Percentiles rank a stretch among this genome's conserved stretches.
Conservation (phyloP, 1,140 invertebrate species). For the Sweltsa coloradensis region DNA sequence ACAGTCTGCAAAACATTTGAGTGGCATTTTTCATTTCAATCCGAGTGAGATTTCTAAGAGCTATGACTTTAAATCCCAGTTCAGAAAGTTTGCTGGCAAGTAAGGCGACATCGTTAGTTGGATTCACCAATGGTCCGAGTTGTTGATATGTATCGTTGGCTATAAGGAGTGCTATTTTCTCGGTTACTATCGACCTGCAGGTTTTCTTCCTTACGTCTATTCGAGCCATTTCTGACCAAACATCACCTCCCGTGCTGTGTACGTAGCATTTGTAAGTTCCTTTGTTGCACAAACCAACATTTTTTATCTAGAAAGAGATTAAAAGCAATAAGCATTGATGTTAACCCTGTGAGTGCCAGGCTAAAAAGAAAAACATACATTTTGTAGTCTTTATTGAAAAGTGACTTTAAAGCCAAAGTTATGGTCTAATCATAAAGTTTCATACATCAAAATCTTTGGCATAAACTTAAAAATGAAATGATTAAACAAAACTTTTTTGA, state of each 20-base stretch:
- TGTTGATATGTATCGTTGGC: conserved; percentile 26
- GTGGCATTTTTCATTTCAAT: conserved; percentile 28
- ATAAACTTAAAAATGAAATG: too few species aligned
- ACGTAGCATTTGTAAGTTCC: conserved; percentile 7
- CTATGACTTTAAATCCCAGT: conserved; percentile 29
- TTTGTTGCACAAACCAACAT: too few species aligned
- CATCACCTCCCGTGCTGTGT: conserved; percentile 4
- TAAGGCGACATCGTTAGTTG: conserved; percentile 26
- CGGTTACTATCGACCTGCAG: conserved; percentile 25
- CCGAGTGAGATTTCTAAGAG: conserved; percentile 23
- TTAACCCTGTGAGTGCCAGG: too few species aligned
- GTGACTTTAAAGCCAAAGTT: too few species aligned
- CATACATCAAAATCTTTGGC: too few species aligned
- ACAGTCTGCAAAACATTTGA: conserved; percentile 21
- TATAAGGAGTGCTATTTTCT: conserved; percentile 29
- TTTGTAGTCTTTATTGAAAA: too few species aligned
- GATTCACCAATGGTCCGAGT: conserved; percentile 22
- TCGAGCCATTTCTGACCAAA: conserved; percentile 4
- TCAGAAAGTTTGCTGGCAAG: conserved; percentile 25
- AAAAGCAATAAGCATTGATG: too few species aligned
- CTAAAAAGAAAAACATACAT: too few species aligned
- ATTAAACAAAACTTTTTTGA: too few species aligned
- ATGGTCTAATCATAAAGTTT: too few species aligned
- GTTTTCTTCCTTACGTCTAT: conserved; percentile 4
- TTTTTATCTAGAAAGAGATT: too few species aligned